Base-by-base conservation (phyloP, 2,113 vertebrate genomes). In the Hipposideros armiger region DNA sequence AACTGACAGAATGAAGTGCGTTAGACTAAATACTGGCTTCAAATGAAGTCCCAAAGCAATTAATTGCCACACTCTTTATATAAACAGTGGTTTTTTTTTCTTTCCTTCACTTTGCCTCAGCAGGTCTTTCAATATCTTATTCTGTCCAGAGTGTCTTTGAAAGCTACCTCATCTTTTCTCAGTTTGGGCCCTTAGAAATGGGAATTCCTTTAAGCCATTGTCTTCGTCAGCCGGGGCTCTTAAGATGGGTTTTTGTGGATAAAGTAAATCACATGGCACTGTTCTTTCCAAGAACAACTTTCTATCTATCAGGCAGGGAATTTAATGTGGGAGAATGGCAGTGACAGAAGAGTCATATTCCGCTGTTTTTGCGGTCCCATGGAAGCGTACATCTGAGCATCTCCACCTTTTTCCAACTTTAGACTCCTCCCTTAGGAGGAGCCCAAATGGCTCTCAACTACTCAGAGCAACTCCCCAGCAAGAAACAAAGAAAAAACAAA, bases 1-100 rank as follows among this genome's bases (percentile, higher is more conserved):
- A 90, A 76, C 26, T 36, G 77, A 90, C 74, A 77, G 47, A 64
- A 36, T 58, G 19, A 93, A 97, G 54, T 73, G 40, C 7, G 5
- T 93, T 93, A 95, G 94, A 91, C 87, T 95, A 92, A 95, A 96
- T 96, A 85, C 66, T 52, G 50, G 74, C 83, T 91, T 92, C 76
- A 9, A 93, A 87, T 78, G 45, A 91, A 90, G 90, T 96, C 87
- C 66, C 94, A 94, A 32, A 66, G 66, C 88, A 87, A 91, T 69
- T 45, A 86, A 78, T 81, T 36, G 28, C 36, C 90, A 77, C 11
- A 24, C 36, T 93, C 64, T 76, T 54, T 76, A 70, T 47, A 45
- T 73, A 96, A 96, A 95, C 87, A 92, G 19, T 19, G 50, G 50
- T 50, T 81, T 62, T 81, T 67, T 89, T 82, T n/a, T 56, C 64